Evolutionary conservation across 2,797 vertebrate species (phyloP).

Genomic region (Gila robusta): DNA sequence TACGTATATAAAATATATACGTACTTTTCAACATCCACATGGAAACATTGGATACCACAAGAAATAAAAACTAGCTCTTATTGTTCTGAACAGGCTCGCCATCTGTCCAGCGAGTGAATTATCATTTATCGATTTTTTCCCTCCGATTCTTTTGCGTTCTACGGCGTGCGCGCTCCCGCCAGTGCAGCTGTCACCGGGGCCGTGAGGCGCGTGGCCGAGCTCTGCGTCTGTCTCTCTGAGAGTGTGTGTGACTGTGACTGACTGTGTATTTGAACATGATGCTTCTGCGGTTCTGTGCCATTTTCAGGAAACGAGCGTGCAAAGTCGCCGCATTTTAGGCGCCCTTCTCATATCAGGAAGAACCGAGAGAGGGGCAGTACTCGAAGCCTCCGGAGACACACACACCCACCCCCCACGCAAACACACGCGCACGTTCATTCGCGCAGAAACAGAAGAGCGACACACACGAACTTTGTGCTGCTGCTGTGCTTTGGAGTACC

Average conservation of each 20-base stretch:
- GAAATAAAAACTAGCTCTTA: constrained; percentile 5
- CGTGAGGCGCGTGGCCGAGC: constrained; percentile 21
- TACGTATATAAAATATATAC: too few species aligned
- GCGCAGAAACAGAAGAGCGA: not conserved
- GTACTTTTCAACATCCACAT: not conserved
- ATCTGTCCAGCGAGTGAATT: constrained; percentile 12
- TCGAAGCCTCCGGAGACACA: constrained; percentile 3
- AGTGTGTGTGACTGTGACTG: not conserved
- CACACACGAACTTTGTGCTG: constrained; percentile 36
- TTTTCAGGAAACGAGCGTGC: constrained; percentile 61
- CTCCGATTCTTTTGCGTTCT: not conserved
- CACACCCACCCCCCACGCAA: constrained; percentile 38
- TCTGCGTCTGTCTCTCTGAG: constrained; percentile 2
- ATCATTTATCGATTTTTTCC: constrained; percentile 3
- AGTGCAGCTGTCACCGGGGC: constrained; percentile 43
- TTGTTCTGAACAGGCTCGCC: constrained; percentile 21
- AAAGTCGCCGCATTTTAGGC: not conserved
- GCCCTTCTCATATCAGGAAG: constrained; percentile 10
- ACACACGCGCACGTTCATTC: constrained; percentile 22
- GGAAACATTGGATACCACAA: not conserved
- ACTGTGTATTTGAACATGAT: not conserved
- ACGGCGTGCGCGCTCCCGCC: constrained; percentile 34
- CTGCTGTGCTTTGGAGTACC: constrained; percentile 58
- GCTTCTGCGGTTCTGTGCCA: constrained; percentile 68
- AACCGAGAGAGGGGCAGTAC: constrained; percentile 17